These are phyloP conservation scores for Spizaetus ornatus DNA, from an alignment of 2,113 vertebrate genomes.

Conservation along the genomic window DNA sequence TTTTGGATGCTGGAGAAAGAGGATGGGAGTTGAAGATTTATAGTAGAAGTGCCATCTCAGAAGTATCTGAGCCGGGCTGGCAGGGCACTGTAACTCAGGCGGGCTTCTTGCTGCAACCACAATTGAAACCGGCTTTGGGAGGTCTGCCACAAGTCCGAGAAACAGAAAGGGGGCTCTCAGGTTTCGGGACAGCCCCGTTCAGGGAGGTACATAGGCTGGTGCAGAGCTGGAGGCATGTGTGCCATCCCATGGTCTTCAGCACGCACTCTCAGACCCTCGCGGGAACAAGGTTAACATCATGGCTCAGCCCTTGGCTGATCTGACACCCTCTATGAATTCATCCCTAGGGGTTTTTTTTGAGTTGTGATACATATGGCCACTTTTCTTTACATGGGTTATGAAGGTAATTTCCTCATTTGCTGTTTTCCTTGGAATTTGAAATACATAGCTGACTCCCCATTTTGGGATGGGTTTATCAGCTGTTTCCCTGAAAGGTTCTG, in stretches of 20 bases:
- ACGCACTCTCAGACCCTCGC: neutral
- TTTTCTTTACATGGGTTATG: neutral
- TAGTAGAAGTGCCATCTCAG: neutral
- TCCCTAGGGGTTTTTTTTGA: neutral
- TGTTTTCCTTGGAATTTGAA: neutral
- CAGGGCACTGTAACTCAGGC: neutral
- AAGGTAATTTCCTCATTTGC: neutral
- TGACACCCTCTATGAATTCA: neutral
- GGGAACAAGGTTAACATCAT: rapidly evolving
- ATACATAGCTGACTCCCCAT: no score
- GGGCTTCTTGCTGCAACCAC: neutral
- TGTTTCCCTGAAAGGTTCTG: neutral
- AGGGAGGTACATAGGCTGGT: neutral
- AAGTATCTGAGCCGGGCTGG: neutral
- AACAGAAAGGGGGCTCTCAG: neutral
- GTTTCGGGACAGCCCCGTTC: neutral
- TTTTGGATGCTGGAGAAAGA: conserved; percentile 14
- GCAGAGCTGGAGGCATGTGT: neutral
- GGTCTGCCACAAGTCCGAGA: neutral
- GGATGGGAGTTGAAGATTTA: neutral
- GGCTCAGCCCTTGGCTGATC: neutral
- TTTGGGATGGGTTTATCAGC: neutral
- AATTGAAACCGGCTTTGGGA: neutral
- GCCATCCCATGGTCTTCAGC: neutral
- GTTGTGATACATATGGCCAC: neutral